A percentile compares a stretch with the other conserved stretches of the same genome.
Evolutionary conservation across 2,113 vertebrate genomes (phyloP).

Genomic region (Stegostoma tigrinum): DNA sequence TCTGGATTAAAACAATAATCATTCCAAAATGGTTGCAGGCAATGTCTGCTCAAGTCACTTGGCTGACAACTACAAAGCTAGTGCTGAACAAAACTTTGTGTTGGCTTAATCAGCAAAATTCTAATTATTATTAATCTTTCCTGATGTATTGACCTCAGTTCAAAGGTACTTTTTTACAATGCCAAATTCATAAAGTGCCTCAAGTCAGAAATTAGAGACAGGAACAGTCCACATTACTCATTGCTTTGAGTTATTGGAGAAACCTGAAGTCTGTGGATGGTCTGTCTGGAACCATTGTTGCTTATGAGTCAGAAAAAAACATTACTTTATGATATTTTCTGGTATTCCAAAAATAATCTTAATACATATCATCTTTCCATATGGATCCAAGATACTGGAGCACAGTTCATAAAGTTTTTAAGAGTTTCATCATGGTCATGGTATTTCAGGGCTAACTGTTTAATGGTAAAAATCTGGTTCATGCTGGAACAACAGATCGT

Average conservation of each 20-base stretch:
- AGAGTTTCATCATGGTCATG: conserved; percentile 20
- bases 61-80: background rate
- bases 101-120: conserved; percentile 32
- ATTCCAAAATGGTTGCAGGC: conserved; percentile 25
- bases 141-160: conserved; percentile 1
- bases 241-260: conserved; percentile 19
- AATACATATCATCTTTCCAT: conserved; percentile 33
- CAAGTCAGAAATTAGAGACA: conserved; percentile 28
- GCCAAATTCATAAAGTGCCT: conserved; percentile 17
- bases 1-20: conserved; percentile 3
- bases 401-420: conserved; percentile 23
- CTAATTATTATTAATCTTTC: conserved; percentile 28
- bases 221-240: conserved; percentile 27
- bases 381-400: background rate
- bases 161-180: conserved; percentile 24
- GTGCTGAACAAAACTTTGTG: conserved; percentile 6
- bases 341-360: conserved; percentile 33
- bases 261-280: conserved; percentile 5
- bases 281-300: conserved; percentile 16
- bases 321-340: conserved; percentile 30
- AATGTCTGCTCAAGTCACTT: background rate
- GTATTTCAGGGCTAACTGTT: conserved; percentile 23
- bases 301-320: conserved; percentile 22
- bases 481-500: background rate
- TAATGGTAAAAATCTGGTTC: conserved; percentile 30